These are phyloP conservation scores for Bambusicola thoracicus DNA, from an alignment of 2,113 vertebrate species.

Conservation along the genomic window DNA sequence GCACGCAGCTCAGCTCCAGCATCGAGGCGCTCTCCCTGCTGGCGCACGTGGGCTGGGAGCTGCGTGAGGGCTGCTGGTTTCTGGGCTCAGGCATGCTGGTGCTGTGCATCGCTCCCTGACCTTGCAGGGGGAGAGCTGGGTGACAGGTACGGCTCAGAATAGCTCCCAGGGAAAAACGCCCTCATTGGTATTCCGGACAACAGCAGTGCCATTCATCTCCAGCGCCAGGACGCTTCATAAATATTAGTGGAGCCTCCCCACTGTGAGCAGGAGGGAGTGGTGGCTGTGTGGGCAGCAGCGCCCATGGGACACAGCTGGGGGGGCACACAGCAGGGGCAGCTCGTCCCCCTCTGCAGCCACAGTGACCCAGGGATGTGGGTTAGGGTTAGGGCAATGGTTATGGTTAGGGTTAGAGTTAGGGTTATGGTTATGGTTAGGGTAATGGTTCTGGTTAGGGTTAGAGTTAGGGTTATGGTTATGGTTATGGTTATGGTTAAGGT, in stretches of 20 bases:
- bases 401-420: too few relatives aligned
- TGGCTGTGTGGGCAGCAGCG: background rate
- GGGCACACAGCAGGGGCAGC: background rate
- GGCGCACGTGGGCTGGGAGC: rapidly evolving
- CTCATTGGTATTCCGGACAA: background rate
- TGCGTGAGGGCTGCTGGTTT: background rate
- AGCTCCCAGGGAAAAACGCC: rapidly evolving
- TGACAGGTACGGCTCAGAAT: background rate
- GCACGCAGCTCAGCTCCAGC: background rate
- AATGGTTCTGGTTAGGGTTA: too few relatives aligned
- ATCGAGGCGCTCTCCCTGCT: rapidly evolving
- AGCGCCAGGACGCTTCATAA: rapidly evolving
- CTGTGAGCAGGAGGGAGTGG: rapidly evolving
- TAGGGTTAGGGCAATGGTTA: too few relatives aligned
- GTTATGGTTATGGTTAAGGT: too few relatives aligned
- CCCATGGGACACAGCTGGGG: background rate
- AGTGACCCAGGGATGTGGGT: too few relatives aligned
- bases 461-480: too few relatives aligned
- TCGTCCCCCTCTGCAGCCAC: too few relatives aligned
- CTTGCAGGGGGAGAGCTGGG: background rate
- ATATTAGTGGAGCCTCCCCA: rapidly evolving
- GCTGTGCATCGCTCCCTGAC: rapidly evolving
- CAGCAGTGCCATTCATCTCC: background rate
- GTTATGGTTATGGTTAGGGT: too few relatives aligned
- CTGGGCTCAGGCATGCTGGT: background rate